Evolutionary conservation across 2,888 invertebrate species (phyloP), one percentile per base, ranked within the genome.

Genomic region (Hanleya hanleyi): DNA sequence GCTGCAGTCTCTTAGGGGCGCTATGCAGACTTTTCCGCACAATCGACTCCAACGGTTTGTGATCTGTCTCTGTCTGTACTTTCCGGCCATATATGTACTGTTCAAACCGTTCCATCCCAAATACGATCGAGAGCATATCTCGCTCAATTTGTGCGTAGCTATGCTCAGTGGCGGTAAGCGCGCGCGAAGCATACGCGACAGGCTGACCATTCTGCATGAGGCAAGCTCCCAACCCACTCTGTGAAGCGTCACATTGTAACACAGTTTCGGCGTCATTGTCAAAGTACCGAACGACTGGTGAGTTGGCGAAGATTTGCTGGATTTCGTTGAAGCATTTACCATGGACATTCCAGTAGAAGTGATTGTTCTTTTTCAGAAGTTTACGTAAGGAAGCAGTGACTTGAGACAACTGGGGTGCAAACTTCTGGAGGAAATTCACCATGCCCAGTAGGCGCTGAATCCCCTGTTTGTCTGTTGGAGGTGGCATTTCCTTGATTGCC

Each of bases 271-370:
- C 51, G 5, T 15, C 12, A 26, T 66, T 47, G 29, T 73, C 77
- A 66, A 73, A 77, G 47, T 70, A 77, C 35, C 57, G 51, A 26
- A 77, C 26, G 9, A 77, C 69, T 26, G 77, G 77, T 29, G 69
- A 29, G n/a, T 67, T 22, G 1, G 73, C 35, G 15, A 77, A 37
- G n/a, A 71, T 41, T 7, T 62, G 22, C 32, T 70, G 70, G 1
- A 72, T 57, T 26, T 71, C 32, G 9, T 67, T 29, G 12, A 77
- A 49, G 12, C 64, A 38, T 65, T 73, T 65, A n/a, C 67, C 75
- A 35, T 75, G 71, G 9, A 72, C 66, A 9, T 73, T 57, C 71
- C 74, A 77, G 3, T n/a, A 5, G 49, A 74, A 77, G 12, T 66
- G 47, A n/a, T n/a, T n/a, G n/a, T n/a, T n/a, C n/a, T n/a, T n/a